Conservation (phyloP, 2,888 invertebrate species). For the Trissolcus brochymenae region DNA sequence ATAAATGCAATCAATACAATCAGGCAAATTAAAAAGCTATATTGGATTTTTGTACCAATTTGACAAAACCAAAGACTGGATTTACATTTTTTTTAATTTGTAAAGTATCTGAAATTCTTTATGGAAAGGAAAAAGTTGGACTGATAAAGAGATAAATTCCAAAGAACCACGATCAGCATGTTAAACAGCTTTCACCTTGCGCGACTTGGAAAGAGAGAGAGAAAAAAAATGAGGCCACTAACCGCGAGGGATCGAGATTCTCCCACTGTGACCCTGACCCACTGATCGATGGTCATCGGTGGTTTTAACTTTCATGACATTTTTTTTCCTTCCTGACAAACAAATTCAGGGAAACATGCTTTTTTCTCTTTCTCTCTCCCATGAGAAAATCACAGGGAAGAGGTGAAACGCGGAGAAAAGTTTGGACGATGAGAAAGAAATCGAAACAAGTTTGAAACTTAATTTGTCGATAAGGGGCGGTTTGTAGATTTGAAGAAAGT, state of each 20-base stretch:
- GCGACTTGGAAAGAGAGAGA: constrained; percentile 58
- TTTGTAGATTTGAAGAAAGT: constrained; percentile 1
- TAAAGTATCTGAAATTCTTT: not conserved
- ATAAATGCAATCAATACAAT: too few relatives aligned
- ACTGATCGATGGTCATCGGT: constrained; percentile 58
- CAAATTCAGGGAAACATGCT: not conserved
- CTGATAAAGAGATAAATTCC: constrained; percentile 21
- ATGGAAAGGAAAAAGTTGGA: constrained; percentile 16
- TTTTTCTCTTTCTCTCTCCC: not conserved
- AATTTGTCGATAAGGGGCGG: not conserved
- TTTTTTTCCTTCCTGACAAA: constrained; percentile 12
- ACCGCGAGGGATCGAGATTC: constrained; percentile 63
- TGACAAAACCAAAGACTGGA: too few relatives aligned
- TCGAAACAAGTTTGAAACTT: constrained; percentile 4
- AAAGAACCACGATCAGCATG: constrained; percentile 47
- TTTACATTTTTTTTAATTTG: too few relatives aligned
- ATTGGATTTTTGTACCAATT: too few relatives aligned
- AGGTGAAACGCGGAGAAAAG: not conserved
- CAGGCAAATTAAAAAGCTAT: too few relatives aligned
- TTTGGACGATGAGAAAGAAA: constrained; percentile 10
- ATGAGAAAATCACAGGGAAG: too few relatives aligned
- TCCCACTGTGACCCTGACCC: constrained; percentile 69
- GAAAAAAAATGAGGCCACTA: constrained; percentile 69
- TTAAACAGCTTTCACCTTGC: constrained; percentile 66
- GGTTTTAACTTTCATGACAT: constrained; percentile 33